These are phyloP conservation scores for Brachyalestes nurse DNA, from an alignment of 2,797 vertebrate species.

Conservation along the genomic window DNA sequence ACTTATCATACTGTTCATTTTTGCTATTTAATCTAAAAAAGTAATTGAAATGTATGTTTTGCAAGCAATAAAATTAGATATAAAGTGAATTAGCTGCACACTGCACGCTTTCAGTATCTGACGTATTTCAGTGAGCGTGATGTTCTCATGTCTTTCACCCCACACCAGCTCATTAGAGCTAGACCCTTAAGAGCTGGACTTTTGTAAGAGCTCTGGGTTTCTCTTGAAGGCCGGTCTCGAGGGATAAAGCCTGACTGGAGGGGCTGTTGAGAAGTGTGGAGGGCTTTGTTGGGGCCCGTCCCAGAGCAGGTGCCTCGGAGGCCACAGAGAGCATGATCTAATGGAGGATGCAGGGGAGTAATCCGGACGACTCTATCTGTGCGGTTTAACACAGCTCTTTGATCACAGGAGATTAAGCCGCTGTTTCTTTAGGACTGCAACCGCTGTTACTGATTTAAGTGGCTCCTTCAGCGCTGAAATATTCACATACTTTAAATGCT, in stretches of 20 bases:
- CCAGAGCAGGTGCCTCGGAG: slow-evolving; percentile 16
- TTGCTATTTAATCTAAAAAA: no score
- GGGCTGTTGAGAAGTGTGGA: slow-evolving; percentile 14
- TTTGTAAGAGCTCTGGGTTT: slow-evolving; percentile 16
- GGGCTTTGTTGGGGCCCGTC: slow-evolving; percentile 27
- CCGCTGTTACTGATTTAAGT: slow-evolving; percentile 43
- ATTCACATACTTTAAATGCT: slow-evolving; percentile 1
- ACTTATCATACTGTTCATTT: no score
- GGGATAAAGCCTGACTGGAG: slow-evolving; percentile 27
- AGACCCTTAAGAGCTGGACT: slow-evolving; percentile 25
- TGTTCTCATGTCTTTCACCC: slow-evolving; percentile 27
- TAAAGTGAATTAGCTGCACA: no score
- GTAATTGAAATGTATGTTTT: no score
- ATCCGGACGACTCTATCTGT: slow-evolving; percentile 45
- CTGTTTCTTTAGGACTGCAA: slow-evolving; percentile 29
- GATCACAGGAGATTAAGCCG: slow-evolving; percentile 61
- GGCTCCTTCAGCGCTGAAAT: slow-evolving; percentile 8
- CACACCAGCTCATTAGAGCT: slow-evolving; percentile 29
- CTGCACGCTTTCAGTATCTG: no score
- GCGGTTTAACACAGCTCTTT: slow-evolving; percentile 54
- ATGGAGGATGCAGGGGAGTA: slow-evolving; percentile 19
- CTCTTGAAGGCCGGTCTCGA: slow-evolving; percentile 20
- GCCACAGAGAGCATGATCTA: slow-evolving; percentile 37
- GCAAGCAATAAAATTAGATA: no score
- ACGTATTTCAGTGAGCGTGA: no score